Conservation (phyloP, 2,113 vertebrate genomes). For the Lepidothrix coronata region DNA sequence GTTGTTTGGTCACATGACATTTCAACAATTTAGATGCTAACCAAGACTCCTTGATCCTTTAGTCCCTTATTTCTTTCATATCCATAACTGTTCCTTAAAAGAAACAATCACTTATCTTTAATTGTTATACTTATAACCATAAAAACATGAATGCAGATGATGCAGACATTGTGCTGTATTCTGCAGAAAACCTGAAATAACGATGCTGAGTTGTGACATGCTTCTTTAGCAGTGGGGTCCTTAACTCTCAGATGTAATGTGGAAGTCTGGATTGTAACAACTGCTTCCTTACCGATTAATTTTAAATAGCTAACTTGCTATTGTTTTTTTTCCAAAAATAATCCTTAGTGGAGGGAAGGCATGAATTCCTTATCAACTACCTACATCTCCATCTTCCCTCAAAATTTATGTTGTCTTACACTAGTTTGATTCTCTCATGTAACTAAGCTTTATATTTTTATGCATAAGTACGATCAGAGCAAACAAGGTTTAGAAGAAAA, state of each 20-base stretch:
- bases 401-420: neutral
- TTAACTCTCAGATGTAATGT: neutral
- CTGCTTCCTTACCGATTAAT: neutral
- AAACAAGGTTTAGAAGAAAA: neutral
- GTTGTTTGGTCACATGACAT: neutral
- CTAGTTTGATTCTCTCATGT: too few relatives aligned
- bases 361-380: neutral
- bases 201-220: neutral
- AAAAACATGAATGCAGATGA: neutral
- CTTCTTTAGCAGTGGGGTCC: neutral
- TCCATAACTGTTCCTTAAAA: neutral
- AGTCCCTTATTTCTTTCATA: neutral
- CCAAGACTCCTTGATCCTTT: neutral
- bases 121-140: neutral
- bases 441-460: neutral
- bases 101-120: neutral
- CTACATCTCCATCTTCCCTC: neutral
- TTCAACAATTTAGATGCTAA: neutral
- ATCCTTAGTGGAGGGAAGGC: neutral
- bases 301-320: neutral
- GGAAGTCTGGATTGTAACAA: neutral
- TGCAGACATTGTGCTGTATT: neutral
- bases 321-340: neutral
- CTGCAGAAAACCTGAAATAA: neutral
- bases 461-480: neutral